phyloP scores from a whole-genome alignment of 1,140 invertebrate species.

The Pentalonia nigronervosa region DNA sequence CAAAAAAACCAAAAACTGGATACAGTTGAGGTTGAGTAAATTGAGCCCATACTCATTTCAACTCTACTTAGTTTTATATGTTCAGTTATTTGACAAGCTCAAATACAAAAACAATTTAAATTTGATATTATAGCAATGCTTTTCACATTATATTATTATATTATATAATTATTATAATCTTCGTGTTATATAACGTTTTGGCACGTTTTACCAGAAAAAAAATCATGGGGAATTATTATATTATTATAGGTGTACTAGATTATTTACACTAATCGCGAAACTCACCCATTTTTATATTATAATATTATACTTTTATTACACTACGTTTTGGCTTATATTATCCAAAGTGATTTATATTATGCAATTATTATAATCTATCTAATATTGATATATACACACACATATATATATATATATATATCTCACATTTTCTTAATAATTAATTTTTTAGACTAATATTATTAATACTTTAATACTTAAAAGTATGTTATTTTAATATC shows the following conservation, averaged over 20 bases:
- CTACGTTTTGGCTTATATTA: conserved; percentile 32
- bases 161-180: conserved; percentile 15
- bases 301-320: not conserved
- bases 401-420: not conserved
- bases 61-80: conserved; percentile 46
- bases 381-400: not conserved
- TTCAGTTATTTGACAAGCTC: conserved; percentile 31
- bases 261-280: conserved; percentile 14
- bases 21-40: conserved; percentile 43
- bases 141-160: not conserved
- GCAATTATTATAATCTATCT: not conserved
- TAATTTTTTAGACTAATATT: not conserved
- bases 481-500: not conserved
- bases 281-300: conserved; percentile 14
- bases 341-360: conserved; percentile 13
- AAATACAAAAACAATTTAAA: conserved; percentile 9
- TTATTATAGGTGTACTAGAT: conserved; percentile 23
- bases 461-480: conserved; percentile 34
- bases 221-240: conserved; percentile 35
- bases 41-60: conserved; percentile 54
- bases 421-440: not conserved
- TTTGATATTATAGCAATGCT: not conserved
- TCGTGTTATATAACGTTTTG: conserved; percentile 22
- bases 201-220: not conserved
- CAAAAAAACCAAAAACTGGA: conserved; percentile 26